A percentile compares a stretch with the other conserved stretches of the same genome.
These are phyloP conservation scores for Andrena camellia DNA, from an alignment of 2,888 invertebrate species.

Conservation along the genomic window DNA sequence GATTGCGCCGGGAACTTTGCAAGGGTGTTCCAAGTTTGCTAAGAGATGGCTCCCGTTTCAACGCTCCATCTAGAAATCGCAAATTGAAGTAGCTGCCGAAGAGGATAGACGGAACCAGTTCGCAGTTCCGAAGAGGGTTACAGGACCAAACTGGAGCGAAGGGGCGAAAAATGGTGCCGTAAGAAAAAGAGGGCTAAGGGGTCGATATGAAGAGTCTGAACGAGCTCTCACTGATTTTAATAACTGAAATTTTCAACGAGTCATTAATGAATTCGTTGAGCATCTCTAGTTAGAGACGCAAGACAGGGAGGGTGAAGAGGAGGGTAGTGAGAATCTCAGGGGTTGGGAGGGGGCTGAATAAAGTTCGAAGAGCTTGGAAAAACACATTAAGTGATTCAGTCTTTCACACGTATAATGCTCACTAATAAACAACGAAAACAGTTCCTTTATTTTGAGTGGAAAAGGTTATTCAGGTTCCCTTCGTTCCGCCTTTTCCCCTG, in stretches of 20 bases:
- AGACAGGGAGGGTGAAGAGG: background rate
- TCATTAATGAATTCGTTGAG: conserved; percentile 67
- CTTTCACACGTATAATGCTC: background rate
- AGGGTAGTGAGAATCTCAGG: background rate
- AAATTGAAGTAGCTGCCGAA: conserved; percentile 15
- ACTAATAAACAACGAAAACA: background rate
- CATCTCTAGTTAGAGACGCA: conserved; percentile 40
- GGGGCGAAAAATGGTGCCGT: background rate
- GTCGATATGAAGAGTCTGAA: background rate
- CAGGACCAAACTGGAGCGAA: background rate
- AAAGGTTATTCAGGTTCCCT: background rate
- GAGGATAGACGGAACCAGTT: conserved; percentile 9
- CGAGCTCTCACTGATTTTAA: conserved; percentile 29
- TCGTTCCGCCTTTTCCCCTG: too few relatives aligned
- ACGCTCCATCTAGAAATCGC: conserved; percentile 6
- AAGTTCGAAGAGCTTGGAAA: background rate
- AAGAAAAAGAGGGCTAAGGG: conserved; percentile 2
- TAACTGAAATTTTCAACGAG: conserved; percentile 59
- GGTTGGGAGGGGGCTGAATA: background rate
- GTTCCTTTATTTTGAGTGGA: background rate
- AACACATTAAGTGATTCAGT: conserved; percentile 4
- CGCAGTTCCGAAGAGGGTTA: background rate
- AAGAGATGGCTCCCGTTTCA: conserved; percentile 1
- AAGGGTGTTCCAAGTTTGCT: background rate
- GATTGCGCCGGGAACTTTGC: background rate